A percentile compares a stretch with the other conserved stretches of the same genome.
Evolutionary conservation across 2,797 vertebrate species (phyloP).

Genomic region (Crenuchus spilurus): DNA sequence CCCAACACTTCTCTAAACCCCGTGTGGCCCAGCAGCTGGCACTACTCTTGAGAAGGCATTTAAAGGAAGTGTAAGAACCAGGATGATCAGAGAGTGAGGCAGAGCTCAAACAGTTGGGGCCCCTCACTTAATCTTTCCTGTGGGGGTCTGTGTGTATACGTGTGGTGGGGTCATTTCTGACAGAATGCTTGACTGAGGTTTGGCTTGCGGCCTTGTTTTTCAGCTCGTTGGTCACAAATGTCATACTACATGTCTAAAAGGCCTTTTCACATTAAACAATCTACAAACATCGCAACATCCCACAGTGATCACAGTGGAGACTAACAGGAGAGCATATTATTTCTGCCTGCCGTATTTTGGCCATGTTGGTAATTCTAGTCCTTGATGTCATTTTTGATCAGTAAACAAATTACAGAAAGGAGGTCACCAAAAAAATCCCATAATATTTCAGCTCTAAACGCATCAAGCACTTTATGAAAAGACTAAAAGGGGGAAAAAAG

Average conservation of each 20-base stretch:
- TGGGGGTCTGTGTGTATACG: slow-evolving; percentile 19
- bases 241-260: slow-evolving; percentile 16
- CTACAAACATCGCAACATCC: slow-evolving; percentile 1
- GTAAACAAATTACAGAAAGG: background rate
- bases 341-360: background rate
- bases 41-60: slow-evolving; percentile 61
- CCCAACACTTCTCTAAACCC: slow-evolving; percentile 71
- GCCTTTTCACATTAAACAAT: slow-evolving; percentile 4
- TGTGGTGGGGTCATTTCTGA: slow-evolving; percentile 23
- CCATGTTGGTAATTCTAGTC: no score
- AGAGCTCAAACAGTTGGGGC: slow-evolving; percentile 38
- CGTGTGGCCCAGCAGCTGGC: slow-evolving; percentile 70
- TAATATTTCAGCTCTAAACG: background rate
- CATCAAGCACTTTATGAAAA: background rate
- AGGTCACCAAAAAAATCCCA: background rate
- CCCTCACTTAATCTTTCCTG: slow-evolving; percentile 66
- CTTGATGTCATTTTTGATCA: background rate
- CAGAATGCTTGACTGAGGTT: slow-evolving; percentile 39
- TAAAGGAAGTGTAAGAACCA: slow-evolving; percentile 60
- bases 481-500: background rate
- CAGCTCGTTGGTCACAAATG: slow-evolving; percentile 29
- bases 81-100: slow-evolving; percentile 60
- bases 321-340: background rate
- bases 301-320: background rate
- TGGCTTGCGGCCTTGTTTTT: slow-evolving; percentile 35